Percentiles rank a stretch among this genome's conserved stretches.
Conservation (phyloP, 2,797 vertebrate genomes). For the Discoglossus pictus region DNA sequence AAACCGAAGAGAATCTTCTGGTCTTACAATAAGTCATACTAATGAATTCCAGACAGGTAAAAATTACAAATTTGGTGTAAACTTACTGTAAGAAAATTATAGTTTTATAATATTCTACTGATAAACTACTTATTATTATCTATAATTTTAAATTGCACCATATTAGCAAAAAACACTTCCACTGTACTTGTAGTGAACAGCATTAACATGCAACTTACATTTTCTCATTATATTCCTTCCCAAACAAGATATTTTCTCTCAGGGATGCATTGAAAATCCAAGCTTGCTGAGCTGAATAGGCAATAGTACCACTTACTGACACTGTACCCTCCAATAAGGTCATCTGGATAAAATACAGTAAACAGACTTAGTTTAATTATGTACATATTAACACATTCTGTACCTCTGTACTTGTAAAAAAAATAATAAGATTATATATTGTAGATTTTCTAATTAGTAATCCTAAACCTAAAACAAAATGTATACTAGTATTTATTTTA, state of each 20-base stretch:
- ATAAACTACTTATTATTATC: neutral
- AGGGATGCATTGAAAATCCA: slow-evolving; percentile 84
- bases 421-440: too few relatives aligned
- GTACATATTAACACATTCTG: neutral
- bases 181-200: too few relatives aligned
- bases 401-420: neutral
- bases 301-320: slow-evolving; percentile 70
- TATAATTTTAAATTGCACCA: neutral
- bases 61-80: too few relatives aligned
- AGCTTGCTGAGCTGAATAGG: slow-evolving; percentile 79
- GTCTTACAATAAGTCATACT: too few relatives aligned
- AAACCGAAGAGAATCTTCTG: too few relatives aligned
- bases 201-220: slow-evolving; percentile 64
- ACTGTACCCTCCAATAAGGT: slow-evolving; percentile 76
- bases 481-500: too few relatives aligned
- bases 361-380: neutral
- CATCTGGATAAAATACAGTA: slow-evolving; percentile 67
- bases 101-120: neutral
- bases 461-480: too few relatives aligned
- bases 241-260: slow-evolving; percentile 81
- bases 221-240: slow-evolving; percentile 67
- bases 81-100: too few relatives aligned
- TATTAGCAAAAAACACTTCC: neutral
- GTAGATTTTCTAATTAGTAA: too few relatives aligned
- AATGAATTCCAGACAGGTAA: too few relatives aligned